Conservation (phyloP, 2,888 invertebrate species). For the Trachelus iudaicus region DNA sequence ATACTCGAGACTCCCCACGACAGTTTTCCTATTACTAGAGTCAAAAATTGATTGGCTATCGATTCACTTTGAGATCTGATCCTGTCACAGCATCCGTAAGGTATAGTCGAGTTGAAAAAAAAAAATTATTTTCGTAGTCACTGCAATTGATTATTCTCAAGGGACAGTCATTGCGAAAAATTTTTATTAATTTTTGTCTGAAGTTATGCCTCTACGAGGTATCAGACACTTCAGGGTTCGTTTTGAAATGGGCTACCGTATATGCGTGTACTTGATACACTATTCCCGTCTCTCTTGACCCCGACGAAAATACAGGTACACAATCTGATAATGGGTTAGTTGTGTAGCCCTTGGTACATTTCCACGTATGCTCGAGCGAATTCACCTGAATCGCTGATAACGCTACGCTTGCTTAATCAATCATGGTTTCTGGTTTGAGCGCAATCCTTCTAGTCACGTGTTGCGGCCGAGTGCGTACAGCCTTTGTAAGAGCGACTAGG, state of each 20-base stretch:
- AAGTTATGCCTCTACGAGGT: neutral
- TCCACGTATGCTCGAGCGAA: constrained; percentile 8
- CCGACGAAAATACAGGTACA: constrained; percentile 48
- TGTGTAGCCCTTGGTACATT: constrained; percentile 49
- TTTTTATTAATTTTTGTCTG: neutral
- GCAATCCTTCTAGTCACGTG: constrained; percentile 24
- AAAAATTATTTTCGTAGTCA: neutral
- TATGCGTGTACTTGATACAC: neutral
- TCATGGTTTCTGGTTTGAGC: constrained; percentile 41
- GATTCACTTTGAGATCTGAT: neutral
- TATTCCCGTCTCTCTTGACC: constrained; percentile 5
- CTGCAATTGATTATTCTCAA: too few relatives aligned
- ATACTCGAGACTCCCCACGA: neutral
- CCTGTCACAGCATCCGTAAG: neutral
- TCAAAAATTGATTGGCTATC: neutral
- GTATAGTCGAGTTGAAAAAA: too few relatives aligned
- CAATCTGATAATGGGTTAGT: constrained; percentile 60
- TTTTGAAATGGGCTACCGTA: neutral
- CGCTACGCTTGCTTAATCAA: constrained; percentile 55
- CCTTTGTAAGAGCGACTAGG: neutral
- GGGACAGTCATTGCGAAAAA: too few relatives aligned
- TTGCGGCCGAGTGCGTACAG: constrained; percentile 20
- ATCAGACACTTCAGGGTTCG: neutral
- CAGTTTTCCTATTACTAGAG: neutral
- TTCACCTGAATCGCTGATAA: constrained; percentile 49